Conservation (phyloP, 2,888 invertebrate species). For the Tanytarsus gracilentus region DNA sequence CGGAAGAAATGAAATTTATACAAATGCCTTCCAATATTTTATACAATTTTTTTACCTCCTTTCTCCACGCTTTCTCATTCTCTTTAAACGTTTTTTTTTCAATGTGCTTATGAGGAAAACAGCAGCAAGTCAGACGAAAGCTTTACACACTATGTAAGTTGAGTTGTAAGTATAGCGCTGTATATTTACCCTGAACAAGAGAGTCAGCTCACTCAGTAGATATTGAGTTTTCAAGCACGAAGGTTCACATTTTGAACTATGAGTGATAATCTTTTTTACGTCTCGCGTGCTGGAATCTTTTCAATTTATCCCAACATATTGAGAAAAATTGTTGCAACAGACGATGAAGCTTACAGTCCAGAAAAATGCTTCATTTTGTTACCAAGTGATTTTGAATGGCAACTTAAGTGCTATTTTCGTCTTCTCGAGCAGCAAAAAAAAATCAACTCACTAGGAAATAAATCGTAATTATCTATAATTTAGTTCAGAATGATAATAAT, state of each 20-base stretch:
- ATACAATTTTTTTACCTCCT: background rate
- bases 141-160: too few species aligned
- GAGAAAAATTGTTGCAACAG: constrained; percentile 49
- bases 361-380: constrained; percentile 38
- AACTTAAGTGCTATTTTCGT: constrained; percentile 48
- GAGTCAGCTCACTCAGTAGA: too few species aligned
- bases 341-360: constrained; percentile 41
- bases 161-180: background rate
- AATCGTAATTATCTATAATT: constrained; percentile 31
- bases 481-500: too few species aligned
- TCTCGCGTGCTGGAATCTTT: constrained; percentile 48
- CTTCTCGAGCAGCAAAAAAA: constrained; percentile 48
- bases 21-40: constrained; percentile 29
- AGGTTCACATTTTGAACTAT: too few species aligned
- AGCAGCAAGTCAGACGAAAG: background rate
- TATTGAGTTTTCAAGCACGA: too few species aligned
- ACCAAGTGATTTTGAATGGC: constrained; percentile 51
- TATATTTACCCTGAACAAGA: background rate
- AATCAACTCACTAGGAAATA: constrained; percentile 40
- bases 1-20: constrained; percentile 14
- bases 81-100: background rate
- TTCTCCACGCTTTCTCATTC: background rate
- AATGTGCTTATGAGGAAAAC: background rate
- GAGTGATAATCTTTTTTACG: constrained; percentile 38
- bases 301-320: constrained; percentile 57